phyloP scores from a whole-genome alignment of 2,113 vertebrate genomes.

The Charina bottae region DNA sequence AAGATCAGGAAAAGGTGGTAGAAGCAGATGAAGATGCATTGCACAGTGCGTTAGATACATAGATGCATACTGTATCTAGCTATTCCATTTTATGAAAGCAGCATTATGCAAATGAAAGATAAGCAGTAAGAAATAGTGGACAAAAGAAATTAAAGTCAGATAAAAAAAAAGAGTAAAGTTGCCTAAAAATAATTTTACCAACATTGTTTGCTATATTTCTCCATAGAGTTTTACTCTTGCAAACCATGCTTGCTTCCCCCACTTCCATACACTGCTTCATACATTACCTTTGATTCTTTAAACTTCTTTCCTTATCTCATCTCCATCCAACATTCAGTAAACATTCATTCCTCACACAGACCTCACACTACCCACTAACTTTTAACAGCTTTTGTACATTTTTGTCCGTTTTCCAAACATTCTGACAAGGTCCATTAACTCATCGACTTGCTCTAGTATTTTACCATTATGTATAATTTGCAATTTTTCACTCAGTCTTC shows the following conservation, averaged over 20 bases:
- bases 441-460: not conserved
- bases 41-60: constrained; percentile 55
- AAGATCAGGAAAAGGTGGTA: constrained; percentile 71
- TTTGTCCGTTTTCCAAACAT: not conserved
- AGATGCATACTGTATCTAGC: not conserved
- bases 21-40: constrained; percentile 69
- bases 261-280: not conserved
- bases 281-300: not conserved
- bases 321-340: not conserved
- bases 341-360: not conserved
- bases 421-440: not conserved
- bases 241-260: not conserved
- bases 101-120: not conserved
- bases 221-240: not conserved
- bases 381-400: not conserved
- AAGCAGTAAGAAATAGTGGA: not conserved
- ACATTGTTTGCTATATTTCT: not conserved
- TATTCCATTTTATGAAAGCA: not conserved
- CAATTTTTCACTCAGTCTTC: not conserved
- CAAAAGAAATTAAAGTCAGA: not conserved
- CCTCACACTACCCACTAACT: not conserved
- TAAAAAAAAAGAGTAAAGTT: not conserved
- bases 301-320: not conserved
- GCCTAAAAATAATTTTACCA: not conserved
- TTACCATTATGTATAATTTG: not conserved